These are phyloP conservation scores for Stercorarius parasiticus DNA, from an alignment of 2,113 vertebrate species.

Conservation along the genomic window DNA sequence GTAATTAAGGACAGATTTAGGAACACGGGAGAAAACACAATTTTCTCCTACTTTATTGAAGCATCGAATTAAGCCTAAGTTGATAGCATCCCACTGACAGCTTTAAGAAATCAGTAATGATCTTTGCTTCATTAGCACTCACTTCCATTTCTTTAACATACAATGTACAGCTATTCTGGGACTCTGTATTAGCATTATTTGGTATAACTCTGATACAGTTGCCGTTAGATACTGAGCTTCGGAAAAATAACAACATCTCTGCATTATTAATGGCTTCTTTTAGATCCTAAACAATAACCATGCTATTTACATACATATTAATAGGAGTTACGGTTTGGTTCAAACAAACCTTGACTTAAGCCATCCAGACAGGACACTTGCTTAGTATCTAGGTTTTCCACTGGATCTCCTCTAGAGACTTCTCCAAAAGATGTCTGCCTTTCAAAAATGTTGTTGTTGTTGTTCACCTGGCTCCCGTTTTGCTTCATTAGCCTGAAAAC, in stretches of 20 bases:
- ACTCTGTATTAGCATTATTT: neutral
- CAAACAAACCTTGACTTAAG: constrained; percentile 82
- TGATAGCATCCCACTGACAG: neutral
- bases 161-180: neutral
- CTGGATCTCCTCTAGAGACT: constrained; percentile 68
- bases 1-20: neutral
- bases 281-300: neutral
- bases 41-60: neutral
- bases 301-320: neutral
- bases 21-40: neutral
- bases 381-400: constrained; percentile 74
- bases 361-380: constrained; percentile 74
- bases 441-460: constrained; percentile 93
- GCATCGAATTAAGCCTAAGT: neutral
- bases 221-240: neutral
- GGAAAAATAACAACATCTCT: neutral
- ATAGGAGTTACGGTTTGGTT: neutral
- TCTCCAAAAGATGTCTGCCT: constrained; percentile 76
- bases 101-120: neutral
- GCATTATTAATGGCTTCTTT: neutral
- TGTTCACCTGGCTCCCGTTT: constrained; percentile 94
- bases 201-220: neutral
- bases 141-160: neutral
- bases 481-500: constrained; percentile 93
- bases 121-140: neutral